Conservation (phyloP, 1,140 invertebrate genomes). For the Metaphire vulgaris region DNA sequence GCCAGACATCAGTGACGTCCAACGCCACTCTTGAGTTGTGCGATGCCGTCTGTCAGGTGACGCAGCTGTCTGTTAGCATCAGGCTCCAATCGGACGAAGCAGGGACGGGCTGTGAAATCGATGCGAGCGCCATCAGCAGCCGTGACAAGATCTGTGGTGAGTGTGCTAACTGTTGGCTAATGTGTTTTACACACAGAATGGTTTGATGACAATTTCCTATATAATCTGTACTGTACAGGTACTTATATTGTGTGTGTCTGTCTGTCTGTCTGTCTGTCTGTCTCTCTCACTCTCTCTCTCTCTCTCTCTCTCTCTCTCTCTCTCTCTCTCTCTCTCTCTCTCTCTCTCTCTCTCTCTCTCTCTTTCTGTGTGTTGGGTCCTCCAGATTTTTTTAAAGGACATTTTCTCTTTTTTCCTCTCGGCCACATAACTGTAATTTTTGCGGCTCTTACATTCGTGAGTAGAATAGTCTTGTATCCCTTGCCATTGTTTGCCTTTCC, state of each 20-base stretch:
- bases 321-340: slow-evolving; percentile 24
- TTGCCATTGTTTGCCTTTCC: too few relatives aligned
- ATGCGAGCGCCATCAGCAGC: background rate
- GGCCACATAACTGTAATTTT: too few relatives aligned
- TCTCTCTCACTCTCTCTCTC: slow-evolving; percentile 24
- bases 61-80: background rate
- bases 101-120: background rate
- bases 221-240: too few relatives aligned
- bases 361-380: slow-evolving; percentile 12
- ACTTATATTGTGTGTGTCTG: slow-evolving; percentile 21
- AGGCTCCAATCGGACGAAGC: background rate
- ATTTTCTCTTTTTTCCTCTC: too few relatives aligned
- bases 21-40: background rate
- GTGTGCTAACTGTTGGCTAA: too few relatives aligned
- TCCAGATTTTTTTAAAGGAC: too few relatives aligned
- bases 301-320: slow-evolving; percentile 27
- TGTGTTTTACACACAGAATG: too few relatives aligned
- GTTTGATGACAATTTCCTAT: too few relatives aligned
- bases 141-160: background rate
- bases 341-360: slow-evolving; percentile 24
- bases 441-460: too few relatives aligned
- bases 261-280: slow-evolving; percentile 25
- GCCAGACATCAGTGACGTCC: background rate
- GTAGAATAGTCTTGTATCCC: too few relatives aligned
- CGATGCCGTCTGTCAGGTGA: background rate